Evolutionary conservation across 2,888 invertebrate genomes (phyloP).

Genomic region (Limnephilus marmoratus): DNA sequence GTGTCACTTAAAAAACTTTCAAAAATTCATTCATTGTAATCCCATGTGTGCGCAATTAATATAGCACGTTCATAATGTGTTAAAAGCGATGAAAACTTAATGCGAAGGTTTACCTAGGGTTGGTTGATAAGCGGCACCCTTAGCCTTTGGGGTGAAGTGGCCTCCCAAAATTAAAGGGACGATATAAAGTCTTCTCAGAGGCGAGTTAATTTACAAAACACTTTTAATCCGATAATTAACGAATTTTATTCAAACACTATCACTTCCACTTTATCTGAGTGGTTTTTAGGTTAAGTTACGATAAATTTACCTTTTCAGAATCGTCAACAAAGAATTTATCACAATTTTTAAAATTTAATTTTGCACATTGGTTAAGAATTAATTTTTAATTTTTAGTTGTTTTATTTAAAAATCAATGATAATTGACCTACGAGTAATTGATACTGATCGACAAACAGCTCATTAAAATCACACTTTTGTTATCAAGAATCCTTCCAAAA

Average conservation of each 20-base stretch:
- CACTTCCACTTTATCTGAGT: neutral
- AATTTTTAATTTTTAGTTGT: neutral
- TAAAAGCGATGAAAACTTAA: constrained; percentile 19
- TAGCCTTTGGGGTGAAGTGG: constrained; percentile 15
- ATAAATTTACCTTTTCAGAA: neutral
- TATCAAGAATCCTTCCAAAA: neutral
- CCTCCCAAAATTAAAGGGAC: constrained; percentile 5
- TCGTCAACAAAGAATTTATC: neutral
- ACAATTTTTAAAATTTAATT: neutral
- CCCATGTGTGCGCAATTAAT: neutral
- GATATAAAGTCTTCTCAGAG: neutral
- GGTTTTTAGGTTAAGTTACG: neutral
- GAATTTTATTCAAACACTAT: neutral
- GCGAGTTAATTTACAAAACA: neutral
- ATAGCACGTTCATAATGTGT: neutral
- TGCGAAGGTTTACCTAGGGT: constrained; percentile 39
- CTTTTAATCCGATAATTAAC: neutral
- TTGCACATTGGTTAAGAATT: neutral
- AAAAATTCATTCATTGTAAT: neutral
- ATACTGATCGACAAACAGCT: neutral
- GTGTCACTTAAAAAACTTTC: neutral
- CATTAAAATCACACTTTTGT: neutral
- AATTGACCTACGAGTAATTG: neutral
- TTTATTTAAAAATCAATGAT: neutral
- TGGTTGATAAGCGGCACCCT: constrained; percentile 34